A percentile compares a stretch with the other conserved stretches of the same genome.
Evolutionary conservation across 2,797 vertebrate species (phyloP).

Genomic region (Dromococcyx pavoninus): DNA sequence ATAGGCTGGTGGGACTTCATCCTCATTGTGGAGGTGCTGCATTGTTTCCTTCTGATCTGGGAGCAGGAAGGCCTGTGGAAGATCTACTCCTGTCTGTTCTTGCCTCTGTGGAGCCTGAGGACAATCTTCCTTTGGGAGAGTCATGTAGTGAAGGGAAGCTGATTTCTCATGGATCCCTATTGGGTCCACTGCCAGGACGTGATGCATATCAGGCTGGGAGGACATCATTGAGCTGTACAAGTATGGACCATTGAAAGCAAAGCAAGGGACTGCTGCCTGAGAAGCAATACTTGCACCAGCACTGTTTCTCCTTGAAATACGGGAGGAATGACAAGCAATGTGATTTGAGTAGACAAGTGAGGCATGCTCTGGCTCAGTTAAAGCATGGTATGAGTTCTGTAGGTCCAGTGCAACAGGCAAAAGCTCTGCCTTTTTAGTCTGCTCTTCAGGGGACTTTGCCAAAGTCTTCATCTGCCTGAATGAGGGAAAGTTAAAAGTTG

Average conservation of each 20-base stretch:
- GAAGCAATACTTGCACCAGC: not conserved
- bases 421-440: not conserved
- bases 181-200: not conserved
- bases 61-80: not conserved
- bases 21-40: not conserved
- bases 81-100: not conserved
- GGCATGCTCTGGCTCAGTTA: not conserved
- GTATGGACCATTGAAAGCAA: constrained; percentile 67
- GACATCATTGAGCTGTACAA: not conserved
- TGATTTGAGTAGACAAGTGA: not conserved
- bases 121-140: not conserved
- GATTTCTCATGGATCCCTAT: not conserved
- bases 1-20: not conserved
- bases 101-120: not conserved
- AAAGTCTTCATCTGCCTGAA: not conserved
- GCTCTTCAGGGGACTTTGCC: not conserved
- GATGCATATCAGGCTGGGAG: not conserved
- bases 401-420: not conserved
- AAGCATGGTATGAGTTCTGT: constrained; percentile 39
- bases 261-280: not conserved
- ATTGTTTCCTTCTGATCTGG: not conserved
- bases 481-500: not conserved
- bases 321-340: not conserved
- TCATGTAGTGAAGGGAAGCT: constrained; percentile 39
- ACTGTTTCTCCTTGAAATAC: not conserved